phyloP scores from a whole-genome alignment of 2,797 vertebrate species.

The Chelon labrosus region DNA sequence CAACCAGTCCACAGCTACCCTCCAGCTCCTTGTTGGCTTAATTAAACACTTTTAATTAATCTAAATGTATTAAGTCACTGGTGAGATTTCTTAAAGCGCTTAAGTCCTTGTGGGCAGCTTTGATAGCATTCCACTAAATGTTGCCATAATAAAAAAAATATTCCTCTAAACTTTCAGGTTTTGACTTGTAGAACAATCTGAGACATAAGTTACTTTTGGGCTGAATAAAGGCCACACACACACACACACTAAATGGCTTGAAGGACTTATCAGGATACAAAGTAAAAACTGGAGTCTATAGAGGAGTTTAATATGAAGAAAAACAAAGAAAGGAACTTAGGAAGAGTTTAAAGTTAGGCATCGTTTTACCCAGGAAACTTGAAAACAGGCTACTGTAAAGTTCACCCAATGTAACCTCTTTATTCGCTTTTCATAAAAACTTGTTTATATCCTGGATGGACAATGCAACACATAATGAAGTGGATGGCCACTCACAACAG shows the following conservation, averaged over 20 bases:
- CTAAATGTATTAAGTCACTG: conserved; percentile 60
- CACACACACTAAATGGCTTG: too few species aligned
- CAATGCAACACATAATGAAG: conserved; percentile 10
- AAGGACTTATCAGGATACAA: too few species aligned
- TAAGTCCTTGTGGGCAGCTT: conserved; percentile 43
- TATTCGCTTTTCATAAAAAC: conserved; percentile 28
- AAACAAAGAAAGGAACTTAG: not conserved
- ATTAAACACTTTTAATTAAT: conserved; percentile 82
- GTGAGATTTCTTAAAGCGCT: conserved; percentile 63
- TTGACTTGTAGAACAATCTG: not conserved
- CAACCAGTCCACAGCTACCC: conserved; percentile 40
- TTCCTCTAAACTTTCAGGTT: conserved; percentile 11
- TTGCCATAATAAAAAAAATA: conserved; percentile 18
- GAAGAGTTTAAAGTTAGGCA: not conserved
- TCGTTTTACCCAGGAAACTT: not conserved
- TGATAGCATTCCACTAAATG: conserved; percentile 34
- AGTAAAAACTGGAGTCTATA: not conserved
- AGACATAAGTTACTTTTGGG: not conserved
- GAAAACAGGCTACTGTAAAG: not conserved
- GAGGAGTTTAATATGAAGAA: not conserved
- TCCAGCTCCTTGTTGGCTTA: conserved; percentile 64
- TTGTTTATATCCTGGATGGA: conserved; percentile 19
- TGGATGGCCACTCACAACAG: conserved; percentile 2
- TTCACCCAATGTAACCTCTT: conserved; percentile 2
- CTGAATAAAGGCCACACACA: not conserved